A percentile compares a stretch with the other conserved stretches of the same genome.
These are phyloP conservation scores for Bombus vancouverensis DNA, from an alignment of 1,140 invertebrate genomes.

Conservation along the genomic window DNA sequence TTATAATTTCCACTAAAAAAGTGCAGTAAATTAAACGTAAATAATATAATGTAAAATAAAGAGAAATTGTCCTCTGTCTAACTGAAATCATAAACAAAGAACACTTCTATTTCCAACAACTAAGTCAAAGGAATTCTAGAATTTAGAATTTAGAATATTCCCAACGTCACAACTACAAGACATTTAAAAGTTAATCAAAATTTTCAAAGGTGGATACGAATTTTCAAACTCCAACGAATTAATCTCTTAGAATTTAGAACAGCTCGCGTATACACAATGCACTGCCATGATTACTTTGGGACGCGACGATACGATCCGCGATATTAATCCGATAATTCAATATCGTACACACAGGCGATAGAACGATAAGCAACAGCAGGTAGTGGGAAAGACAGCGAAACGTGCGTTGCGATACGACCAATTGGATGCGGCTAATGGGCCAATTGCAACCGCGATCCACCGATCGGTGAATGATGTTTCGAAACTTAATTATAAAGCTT, in stretches of 20 bases:
- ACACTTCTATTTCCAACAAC: not conserved
- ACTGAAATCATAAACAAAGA: not conserved
- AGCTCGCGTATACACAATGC: not conserved
- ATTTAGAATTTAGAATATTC: no score
- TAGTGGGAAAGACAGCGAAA: conserved; percentile 25
- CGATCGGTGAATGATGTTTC: conserved; percentile 59
- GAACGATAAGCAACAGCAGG: conserved; percentile 62
- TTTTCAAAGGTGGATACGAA: no score
- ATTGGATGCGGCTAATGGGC: conserved; percentile 74
- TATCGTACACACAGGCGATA: conserved; percentile 21
- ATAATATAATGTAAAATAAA: not conserved
- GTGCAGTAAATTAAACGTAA: not conserved
- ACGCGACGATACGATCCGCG: not conserved
- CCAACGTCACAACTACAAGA: no score
- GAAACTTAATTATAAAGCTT: conserved; percentile 65
- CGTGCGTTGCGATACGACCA: conserved; percentile 60
- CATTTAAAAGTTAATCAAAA: no score
- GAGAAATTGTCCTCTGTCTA: not conserved
- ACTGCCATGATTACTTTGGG: conserved; percentile 3
- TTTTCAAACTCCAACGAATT: no score
- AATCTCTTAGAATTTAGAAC: not conserved
- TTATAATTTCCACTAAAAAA: no score
- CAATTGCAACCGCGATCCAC: conserved; percentile 63
- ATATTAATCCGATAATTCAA: conserved; percentile 46
- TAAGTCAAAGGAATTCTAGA: no score